Conservation (phyloP, 2,888 invertebrate species). For the Apeira syringaria region DNA sequence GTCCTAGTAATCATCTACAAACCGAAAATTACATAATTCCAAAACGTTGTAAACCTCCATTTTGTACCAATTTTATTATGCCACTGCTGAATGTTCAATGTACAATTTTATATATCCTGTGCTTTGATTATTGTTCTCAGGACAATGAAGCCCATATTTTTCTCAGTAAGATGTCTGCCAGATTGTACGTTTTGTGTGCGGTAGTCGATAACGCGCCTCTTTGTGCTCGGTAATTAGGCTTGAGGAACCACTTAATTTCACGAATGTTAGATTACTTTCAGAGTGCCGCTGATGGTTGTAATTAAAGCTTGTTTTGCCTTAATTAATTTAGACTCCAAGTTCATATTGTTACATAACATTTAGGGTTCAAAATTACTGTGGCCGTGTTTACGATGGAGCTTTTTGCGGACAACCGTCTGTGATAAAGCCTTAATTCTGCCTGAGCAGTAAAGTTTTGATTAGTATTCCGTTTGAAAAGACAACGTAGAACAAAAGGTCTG, state of each 20-base stretch:
- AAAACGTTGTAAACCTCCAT: too few species aligned
- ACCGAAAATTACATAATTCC: too few species aligned
- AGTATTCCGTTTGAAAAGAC: constrained; percentile 1
- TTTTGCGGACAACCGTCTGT: constrained; percentile 2
- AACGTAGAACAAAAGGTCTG: background rate
- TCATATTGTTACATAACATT: constrained; percentile 14
- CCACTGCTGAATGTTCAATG: too few species aligned
- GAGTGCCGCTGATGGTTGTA: constrained; percentile 3
- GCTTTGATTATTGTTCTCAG: background rate
- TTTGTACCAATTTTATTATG: too few species aligned
- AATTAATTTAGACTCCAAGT: constrained; percentile 5
- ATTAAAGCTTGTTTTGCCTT: constrained; percentile 9
- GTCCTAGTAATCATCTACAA: too few species aligned
- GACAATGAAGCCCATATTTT: constrained; percentile 5
- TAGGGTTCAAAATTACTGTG: background rate
- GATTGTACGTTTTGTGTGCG: constrained; percentile 8
- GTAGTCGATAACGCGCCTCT: constrained; percentile 8
- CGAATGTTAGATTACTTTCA: constrained; percentile 13
- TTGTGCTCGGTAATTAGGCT: constrained; percentile 13
- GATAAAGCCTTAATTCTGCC: background rate
- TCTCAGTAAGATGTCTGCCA: constrained; percentile 2
- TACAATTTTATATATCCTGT: background rate
- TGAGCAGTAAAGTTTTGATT: constrained; percentile 10
- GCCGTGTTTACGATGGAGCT: constrained; percentile 5
- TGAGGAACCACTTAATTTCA: constrained; percentile 11